Evolutionary conservation across 2,888 invertebrate species (phyloP).

Genomic region (Hermodice carunculata): DNA sequence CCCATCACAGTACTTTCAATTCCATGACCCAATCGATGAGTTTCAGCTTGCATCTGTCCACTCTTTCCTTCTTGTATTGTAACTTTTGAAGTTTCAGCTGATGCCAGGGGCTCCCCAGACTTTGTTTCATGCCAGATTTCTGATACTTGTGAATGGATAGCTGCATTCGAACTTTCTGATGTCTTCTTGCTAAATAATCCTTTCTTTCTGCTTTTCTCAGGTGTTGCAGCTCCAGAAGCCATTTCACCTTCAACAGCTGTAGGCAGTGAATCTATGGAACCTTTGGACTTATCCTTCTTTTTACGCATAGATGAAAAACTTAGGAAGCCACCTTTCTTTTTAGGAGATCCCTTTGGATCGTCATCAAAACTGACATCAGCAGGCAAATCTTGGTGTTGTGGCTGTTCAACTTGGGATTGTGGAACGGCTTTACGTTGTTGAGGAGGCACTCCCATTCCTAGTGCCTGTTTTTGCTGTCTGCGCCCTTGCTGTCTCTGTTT

Average conservation of each 20-base stretch:
- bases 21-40: slow-evolving; percentile 1
- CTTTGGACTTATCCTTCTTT: slow-evolving; percentile 13
- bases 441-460: not conserved
- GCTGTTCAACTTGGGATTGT: too few relatives aligned
- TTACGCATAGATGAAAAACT: slow-evolving; percentile 13
- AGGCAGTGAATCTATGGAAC: not conserved
- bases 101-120: not conserved
- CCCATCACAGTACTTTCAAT: slow-evolving; percentile 23
- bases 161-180: not conserved
- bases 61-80: too few relatives aligned
- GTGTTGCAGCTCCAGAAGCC: not conserved
- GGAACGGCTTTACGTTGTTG: too few relatives aligned
- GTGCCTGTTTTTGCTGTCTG: not conserved
- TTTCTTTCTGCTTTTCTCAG: slow-evolving; percentile 4
- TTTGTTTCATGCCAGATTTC: not conserved
- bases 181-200: slow-evolving; percentile 6
- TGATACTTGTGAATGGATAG: not conserved
- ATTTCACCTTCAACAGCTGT: not conserved
- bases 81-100: not conserved
- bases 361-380: too few relatives aligned
- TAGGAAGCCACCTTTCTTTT: slow-evolving; percentile 10
- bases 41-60: too few relatives aligned
- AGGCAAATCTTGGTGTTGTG: too few relatives aligned
- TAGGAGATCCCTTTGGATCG: too few relatives aligned
- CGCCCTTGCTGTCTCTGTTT: not conserved